A percentile compares a stretch with the other conserved stretches of the same genome.
phyloP scores from a whole-genome alignment of 1,140 invertebrate species.

The Leptopilina clavipes region DNA sequence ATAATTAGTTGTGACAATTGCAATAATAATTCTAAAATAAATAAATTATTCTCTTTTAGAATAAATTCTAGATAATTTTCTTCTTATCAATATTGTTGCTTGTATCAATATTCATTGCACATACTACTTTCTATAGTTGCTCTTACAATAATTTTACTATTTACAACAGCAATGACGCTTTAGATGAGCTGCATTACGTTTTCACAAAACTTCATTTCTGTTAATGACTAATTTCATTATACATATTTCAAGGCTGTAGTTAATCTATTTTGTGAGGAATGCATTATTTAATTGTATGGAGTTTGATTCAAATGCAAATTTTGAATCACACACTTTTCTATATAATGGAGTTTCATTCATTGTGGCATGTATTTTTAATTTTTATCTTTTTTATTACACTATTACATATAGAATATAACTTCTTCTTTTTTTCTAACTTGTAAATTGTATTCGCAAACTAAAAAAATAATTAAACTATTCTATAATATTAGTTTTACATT shows the following conservation, averaged over 20 bases:
- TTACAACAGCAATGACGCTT: slow-evolving; percentile 31
- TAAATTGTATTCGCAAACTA: not conserved
- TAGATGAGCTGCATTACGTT: slow-evolving; percentile 30
- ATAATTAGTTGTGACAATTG: no score
- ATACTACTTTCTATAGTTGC: slow-evolving; percentile 10
- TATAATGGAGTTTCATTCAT: not conserved
- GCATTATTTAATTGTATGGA: not conserved
- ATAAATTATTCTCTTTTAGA: not conserved
- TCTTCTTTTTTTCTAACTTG: not conserved
- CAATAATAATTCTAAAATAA: not conserved
- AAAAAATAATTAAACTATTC: slow-evolving; percentile 7
- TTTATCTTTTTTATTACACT: not conserved
- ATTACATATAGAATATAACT: not conserved
- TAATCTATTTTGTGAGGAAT: slow-evolving; percentile 15
- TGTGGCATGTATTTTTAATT: not conserved
- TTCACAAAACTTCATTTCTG: not conserved
- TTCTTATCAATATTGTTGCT: not conserved
- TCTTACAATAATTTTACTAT: slow-evolving; percentile 24
- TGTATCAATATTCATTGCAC: not conserved
- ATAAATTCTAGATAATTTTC: not conserved
- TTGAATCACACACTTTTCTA: not conserved
- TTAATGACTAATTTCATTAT: not conserved
- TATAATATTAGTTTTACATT: not conserved
- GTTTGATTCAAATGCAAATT: not conserved
- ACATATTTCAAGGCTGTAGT: not conserved